Percentiles rank a stretch among this genome's conserved stretches.
These are phyloP conservation scores for Aplysina aerophoba DNA, from an alignment of 37 sponge, comb jelly and placozoan genomes.

Conservation along the genomic window DNA sequence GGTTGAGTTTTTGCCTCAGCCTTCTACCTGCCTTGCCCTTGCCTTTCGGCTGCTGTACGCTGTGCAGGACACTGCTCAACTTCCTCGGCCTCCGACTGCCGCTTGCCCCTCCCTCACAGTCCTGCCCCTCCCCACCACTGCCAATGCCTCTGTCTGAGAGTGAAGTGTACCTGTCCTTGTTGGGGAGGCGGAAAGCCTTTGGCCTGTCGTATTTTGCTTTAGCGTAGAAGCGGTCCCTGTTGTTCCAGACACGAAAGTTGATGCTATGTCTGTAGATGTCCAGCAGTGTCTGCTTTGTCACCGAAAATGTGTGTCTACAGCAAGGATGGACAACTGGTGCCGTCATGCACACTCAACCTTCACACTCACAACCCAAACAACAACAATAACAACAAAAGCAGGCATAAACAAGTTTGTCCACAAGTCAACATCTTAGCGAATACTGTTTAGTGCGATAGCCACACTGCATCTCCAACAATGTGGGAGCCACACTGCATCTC, in stretches of 20 bases:
- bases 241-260: conserved; percentile 77
- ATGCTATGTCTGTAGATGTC: conserved; percentile 74
- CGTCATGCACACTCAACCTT: too few relatives aligned
- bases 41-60: background rate
- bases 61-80: conserved; percentile 2
- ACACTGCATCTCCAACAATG: too few relatives aligned
- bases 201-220: conserved; percentile 84
- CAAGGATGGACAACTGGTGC: background rate
- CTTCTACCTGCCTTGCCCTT: background rate
- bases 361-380: too few relatives aligned
- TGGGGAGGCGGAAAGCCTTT: conserved; percentile 79
- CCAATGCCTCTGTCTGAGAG: background rate
- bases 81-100: background rate
- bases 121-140: background rate
- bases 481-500: too few relatives aligned
- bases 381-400: too few relatives aligned
- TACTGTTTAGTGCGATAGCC: too few relatives aligned
- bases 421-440: too few relatives aligned
- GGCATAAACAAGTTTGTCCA: too few relatives aligned
- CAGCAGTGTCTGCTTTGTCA: conserved; percentile 60
- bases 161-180: background rate
- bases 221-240: conserved; percentile 68
- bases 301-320: conserved; percentile 61
- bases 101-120: too few relatives aligned
- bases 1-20: too few relatives aligned